Conservation (phyloP, 1,140 invertebrate genomes). For the Papilio polytes region DNA sequence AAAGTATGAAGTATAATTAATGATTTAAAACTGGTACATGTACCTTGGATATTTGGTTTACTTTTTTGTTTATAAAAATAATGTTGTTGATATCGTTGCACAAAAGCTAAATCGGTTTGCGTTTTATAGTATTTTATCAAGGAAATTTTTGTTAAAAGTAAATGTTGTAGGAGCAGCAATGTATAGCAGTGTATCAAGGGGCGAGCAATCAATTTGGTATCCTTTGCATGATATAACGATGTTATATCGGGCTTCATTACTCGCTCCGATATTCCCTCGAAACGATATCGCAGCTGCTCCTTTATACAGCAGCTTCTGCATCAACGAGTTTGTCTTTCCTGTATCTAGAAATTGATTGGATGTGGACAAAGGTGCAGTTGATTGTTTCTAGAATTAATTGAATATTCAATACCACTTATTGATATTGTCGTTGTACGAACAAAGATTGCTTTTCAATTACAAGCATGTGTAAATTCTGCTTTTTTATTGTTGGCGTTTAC, state of each 20-base stretch:
- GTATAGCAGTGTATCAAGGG: conserved; percentile 16
- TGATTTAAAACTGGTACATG: neutral
- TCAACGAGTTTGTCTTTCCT: conserved; percentile 5
- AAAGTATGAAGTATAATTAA: no score
- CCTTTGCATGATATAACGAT: conserved; percentile 27
- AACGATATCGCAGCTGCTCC: conserved; percentile 20
- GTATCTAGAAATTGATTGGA: neutral
- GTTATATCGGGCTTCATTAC: conserved; percentile 27
- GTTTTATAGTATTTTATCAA: neutral
- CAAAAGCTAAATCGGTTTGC: neutral
- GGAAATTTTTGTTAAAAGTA: neutral
- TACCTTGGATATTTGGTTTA: neutral
- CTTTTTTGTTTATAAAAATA: neutral
- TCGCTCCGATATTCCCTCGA: conserved; percentile 15
- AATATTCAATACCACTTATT: neutral
- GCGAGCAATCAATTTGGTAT: conserved; percentile 32
- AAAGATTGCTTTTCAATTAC: neutral
- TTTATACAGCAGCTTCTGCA: neutral
- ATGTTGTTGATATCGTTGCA: no score
- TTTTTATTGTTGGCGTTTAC: neutral
- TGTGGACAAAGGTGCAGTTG: neutral
- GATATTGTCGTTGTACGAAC: neutral
- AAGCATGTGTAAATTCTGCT: neutral
- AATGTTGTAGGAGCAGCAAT: neutral
- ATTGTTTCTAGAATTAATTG: conserved; percentile 1